A percentile compares a stretch with the other conserved stretches of the same genome.
These are phyloP conservation scores for Drosophila ambigua DNA, from an alignment of 1,140 invertebrate species.

Conservation along the genomic window DNA sequence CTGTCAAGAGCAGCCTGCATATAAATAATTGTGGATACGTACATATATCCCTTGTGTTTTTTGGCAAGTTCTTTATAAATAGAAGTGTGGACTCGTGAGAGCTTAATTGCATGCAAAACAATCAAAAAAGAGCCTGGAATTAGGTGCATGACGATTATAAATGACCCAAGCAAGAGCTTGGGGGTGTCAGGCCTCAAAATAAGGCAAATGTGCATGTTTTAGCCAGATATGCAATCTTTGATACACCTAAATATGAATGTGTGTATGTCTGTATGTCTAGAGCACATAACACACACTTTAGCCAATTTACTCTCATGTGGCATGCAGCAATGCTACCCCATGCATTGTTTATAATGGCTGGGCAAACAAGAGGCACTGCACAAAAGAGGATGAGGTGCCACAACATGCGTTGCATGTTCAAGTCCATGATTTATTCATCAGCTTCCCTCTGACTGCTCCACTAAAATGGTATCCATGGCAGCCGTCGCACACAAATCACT, in stretches of 20 bases:
- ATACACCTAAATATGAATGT: not conserved
- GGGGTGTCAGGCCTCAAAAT: not conserved
- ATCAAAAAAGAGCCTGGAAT: not conserved
- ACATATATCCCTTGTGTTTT: slow-evolving; percentile 16
- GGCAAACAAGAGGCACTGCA: slow-evolving; percentile 35
- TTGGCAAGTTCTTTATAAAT: slow-evolving; percentile 23
- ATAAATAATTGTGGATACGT: slow-evolving; percentile 25
- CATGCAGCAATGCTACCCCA: slow-evolving; percentile 38
- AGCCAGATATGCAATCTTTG: slow-evolving; percentile 16
- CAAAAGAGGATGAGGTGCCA: not conserved
- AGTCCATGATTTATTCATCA: slow-evolving; percentile 65
- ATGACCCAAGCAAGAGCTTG: not conserved
- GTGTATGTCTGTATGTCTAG: too few relatives aligned
- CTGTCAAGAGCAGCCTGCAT: slow-evolving; percentile 25
- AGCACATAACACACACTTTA: too few relatives aligned
- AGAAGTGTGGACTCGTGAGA: slow-evolving; percentile 18
- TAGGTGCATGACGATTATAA: slow-evolving; percentile 12
- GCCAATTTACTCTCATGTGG: slow-evolving; percentile 6
- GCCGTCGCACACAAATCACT: slow-evolving; percentile 9
- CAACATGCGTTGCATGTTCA: slow-evolving; percentile 56
- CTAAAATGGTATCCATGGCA: slow-evolving; percentile 19
- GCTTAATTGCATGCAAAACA: slow-evolving; percentile 6
- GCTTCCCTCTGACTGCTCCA: not conserved
- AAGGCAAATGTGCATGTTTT: slow-evolving; percentile 19
- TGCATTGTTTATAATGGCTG: slow-evolving; percentile 48